Conservation (phyloP, 2,113 vertebrate genomes). For the Boleophthalmus pectinirostris region DNA sequence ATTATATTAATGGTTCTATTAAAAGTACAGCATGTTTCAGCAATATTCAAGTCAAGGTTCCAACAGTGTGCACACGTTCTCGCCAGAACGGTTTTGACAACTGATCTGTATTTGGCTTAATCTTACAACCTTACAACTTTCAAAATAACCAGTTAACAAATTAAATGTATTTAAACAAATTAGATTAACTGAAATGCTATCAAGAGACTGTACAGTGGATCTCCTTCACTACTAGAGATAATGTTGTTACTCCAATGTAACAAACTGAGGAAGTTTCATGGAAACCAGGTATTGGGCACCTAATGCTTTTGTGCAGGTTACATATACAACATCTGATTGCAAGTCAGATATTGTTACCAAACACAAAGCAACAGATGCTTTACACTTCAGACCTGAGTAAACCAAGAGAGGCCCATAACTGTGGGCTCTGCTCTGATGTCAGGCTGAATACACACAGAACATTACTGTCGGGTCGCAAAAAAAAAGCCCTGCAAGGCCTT, state of each 20-base stretch:
- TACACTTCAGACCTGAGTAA: slow-evolving; percentile 60
- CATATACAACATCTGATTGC: slow-evolving; percentile 27
- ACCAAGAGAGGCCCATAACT: slow-evolving; percentile 13
- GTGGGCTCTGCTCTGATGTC: slow-evolving; percentile 33
- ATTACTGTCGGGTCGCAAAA: slow-evolving; percentile 75
- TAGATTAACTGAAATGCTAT: neutral
- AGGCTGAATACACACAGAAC: slow-evolving; percentile 75
- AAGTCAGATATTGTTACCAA: slow-evolving; percentile 39
- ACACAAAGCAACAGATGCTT: slow-evolving; percentile 66
- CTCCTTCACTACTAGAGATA: slow-evolving; percentile 26
- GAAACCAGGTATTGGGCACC: slow-evolving; percentile 83
- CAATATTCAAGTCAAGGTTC: neutral
- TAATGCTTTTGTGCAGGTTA: slow-evolving; percentile 38
- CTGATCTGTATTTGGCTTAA: too few relatives aligned
- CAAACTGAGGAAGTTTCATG: slow-evolving; percentile 89
- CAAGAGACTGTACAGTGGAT: slow-evolving; percentile 6
- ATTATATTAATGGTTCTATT: neutral
- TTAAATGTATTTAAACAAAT: too few relatives aligned
- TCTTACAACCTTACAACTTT: too few relatives aligned
- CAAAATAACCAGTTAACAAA: too few relatives aligned
- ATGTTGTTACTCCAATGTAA: slow-evolving; percentile 76
- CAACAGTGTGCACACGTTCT: too few relatives aligned
- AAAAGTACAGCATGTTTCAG: neutral
- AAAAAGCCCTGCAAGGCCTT: slow-evolving; percentile 54
- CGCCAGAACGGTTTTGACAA: too few relatives aligned